Conservation (phyloP, 1,140 invertebrate genomes). For the Drosophila trapezifrons region DNA sequence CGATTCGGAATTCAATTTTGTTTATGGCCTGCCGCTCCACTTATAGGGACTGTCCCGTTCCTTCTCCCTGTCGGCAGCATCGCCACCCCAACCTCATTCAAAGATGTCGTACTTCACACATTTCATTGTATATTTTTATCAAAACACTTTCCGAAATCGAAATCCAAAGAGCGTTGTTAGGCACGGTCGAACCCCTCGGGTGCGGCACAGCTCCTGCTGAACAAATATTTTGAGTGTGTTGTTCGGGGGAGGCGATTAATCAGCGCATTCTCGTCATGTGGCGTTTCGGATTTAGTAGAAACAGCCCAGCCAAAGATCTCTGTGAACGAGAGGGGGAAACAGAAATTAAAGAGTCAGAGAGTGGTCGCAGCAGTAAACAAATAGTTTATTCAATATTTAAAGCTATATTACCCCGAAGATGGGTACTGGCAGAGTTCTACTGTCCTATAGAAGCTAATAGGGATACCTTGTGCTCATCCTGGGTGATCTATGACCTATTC, state of each 20-base stretch:
- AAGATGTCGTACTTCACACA: slow-evolving; percentile 38
- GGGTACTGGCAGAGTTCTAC: background rate
- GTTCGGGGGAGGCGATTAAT: slow-evolving; percentile 6
- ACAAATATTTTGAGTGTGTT: slow-evolving; percentile 33
- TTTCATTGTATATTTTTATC: slow-evolving; percentile 44
- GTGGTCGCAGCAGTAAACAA: slow-evolving; percentile 8
- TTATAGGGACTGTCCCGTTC: background rate
- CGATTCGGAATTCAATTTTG: slow-evolving; percentile 17
- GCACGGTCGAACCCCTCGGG: slow-evolving; percentile 1
- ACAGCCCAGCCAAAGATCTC: background rate
- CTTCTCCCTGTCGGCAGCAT: background rate
- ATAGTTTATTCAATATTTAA: background rate
- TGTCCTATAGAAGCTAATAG: background rate
- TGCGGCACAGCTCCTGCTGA: slow-evolving; percentile 6
- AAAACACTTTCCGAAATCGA: slow-evolving; percentile 38
- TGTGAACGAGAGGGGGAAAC: slow-evolving; percentile 16
- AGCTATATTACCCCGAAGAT: background rate
- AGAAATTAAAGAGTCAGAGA: background rate
- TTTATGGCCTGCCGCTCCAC: slow-evolving; percentile 30
- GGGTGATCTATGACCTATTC: background rate
- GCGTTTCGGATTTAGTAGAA: background rate
- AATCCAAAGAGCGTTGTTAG: slow-evolving; percentile 9
- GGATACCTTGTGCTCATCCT: background rate
- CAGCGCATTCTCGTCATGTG: slow-evolving; percentile 3
- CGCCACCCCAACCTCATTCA: slow-evolving; percentile 16